Percentiles rank a stretch among this genome's conserved stretches.
Conservation (phyloP, 64 coral and sea anemone genomes). For the Montipora sp. region DNA sequence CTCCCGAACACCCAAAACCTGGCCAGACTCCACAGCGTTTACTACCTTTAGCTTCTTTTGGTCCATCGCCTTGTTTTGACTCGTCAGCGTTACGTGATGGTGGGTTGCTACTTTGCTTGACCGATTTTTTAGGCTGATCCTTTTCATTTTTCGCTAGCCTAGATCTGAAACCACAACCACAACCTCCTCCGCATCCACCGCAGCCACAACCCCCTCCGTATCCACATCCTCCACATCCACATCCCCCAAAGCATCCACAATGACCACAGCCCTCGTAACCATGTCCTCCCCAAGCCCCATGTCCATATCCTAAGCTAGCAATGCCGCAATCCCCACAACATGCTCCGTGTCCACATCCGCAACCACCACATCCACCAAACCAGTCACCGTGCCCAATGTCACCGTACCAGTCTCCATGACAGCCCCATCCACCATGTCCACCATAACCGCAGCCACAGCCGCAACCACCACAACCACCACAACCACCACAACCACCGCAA, state of each 20-base stretch:
- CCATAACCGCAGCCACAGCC: slow-evolving; percentile 23
- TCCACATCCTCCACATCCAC: slow-evolving; percentile 19
- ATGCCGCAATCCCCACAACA: slow-evolving; percentile 26
- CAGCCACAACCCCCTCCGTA: slow-evolving; percentile 19
- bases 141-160: slow-evolving; percentile 14
- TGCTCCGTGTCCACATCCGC: slow-evolving; percentile 38
- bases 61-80: background rate
- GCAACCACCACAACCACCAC: slow-evolving; percentile 51
- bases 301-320: slow-evolving; percentile 40
- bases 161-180: slow-evolving; percentile 26
- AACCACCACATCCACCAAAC: slow-evolving; percentile 31
- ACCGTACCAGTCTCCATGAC: slow-evolving; percentile 21
- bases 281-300: slow-evolving; percentile 51
- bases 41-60: slow-evolving; percentile 3
- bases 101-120: background rate
- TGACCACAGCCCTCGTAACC: slow-evolving; percentile 42
- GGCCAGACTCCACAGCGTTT: slow-evolving; percentile 19
- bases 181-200: slow-evolving; percentile 42
- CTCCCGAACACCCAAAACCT: slow-evolving; percentile 37
- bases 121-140: background rate
- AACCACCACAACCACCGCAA: slow-evolving; percentile 59
- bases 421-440: background rate
- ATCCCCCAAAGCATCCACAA: slow-evolving; percentile 16
- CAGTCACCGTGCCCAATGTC: slow-evolving; percentile 53
- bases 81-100: background rate